Base-by-base conservation (phyloP, 2,797 vertebrate species). In the Anolis apletophallus region DNA sequence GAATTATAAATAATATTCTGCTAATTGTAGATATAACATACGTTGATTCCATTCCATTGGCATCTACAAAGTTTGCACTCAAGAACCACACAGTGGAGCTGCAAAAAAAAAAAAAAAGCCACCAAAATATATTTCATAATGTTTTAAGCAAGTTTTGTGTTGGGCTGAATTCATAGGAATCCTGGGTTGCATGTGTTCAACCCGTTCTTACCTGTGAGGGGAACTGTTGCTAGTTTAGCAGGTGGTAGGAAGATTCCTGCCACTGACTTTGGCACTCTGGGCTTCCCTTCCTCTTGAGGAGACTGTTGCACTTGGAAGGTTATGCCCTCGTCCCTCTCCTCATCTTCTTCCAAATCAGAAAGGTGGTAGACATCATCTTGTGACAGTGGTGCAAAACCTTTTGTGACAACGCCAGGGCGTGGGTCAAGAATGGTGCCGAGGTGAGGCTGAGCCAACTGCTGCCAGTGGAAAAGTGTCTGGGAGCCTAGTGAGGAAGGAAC, bases 381-480 rank as follows among this genome's bases (percentile, higher is more conserved):
- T 14, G 96, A 92, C 68, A 99, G 94, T 0, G 97, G 97, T 12
- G 97, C 97, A 95, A 98, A 99, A 29, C 98, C 99, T 94, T 99
- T 99, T 26, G 99, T 99, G 83, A 99, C 97, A 46, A 99, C 97
- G 3, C 99, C 99, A 0, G 99, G 99, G 86, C 98, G 98, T 16
- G 98, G 97, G 94, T 99, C 98, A 88, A 99, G 96, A 94, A 99
- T 98, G 90, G 98, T 98, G 93, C 97, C 99, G 69, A 99, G 95
- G 95, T 99, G 98, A n/a, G 99, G 99, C 90, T 97, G 97, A 83
- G 99, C 99, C 69, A 99, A 96, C 95, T 99, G 99, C 95, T 99
- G 99, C 99, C 99, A 99, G 29, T 99, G 99, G 90, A 98, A 97
- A 72, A 99, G 97, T 8, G 99, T 99, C 95, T 98, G 96, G 23